Evolutionary conservation across 35 echinoderm and acorn worm genomes (phyloP), one percentile per base, ranked within the genome.

Genomic region (Holothuria glaberrima): DNA sequence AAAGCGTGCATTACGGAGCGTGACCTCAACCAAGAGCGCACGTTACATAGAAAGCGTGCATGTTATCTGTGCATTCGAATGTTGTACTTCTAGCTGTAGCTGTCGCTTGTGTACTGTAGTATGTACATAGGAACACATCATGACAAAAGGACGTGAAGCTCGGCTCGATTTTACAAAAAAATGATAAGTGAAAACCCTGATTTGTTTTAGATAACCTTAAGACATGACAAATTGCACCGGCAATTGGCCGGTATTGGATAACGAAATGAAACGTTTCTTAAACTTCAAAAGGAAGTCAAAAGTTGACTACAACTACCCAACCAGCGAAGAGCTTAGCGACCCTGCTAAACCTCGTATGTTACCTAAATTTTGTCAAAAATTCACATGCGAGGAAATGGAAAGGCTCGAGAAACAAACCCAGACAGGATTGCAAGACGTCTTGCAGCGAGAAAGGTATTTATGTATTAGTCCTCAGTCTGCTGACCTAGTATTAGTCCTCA

Each of bases 211-310:
- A 54, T 78, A 78, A n/a, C 21, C 7, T 30, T 6, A 24, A 78
- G 74, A 78, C 21, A 78, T 78, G 74, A 78, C 20, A 78, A 9
- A 48, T 78, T 9, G 36, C 1, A 41, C 35, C 4, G 26, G 74
- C n/a, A n/a, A n/a, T 78, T 52, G 74, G 44, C 74, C 74, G 38
- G 74, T 78, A 22, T 26, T 78, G 50, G 74, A 78, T 19, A 24
- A 48, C 21, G 74, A 78, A 22, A 78, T 78, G 74, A 48, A 78
- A 78, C 74, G 74, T 27, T 78, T 78, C 17, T 78, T 78, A 78
- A 50, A 48, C 74, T 78, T 78, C 41, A 78, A 19, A 48, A 78
- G 38, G 20, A 78, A 48, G n/a, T 78, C 74, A 21, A 78, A 78
- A 25, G 44, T 78, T 26, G 74, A 78, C 38, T 78, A 52, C 50